Evolutionary conservation across 2,113 vertebrate species (phyloP), one percentile per base, ranked within the genome.

Genomic region (Furnarius figulus): DNA sequence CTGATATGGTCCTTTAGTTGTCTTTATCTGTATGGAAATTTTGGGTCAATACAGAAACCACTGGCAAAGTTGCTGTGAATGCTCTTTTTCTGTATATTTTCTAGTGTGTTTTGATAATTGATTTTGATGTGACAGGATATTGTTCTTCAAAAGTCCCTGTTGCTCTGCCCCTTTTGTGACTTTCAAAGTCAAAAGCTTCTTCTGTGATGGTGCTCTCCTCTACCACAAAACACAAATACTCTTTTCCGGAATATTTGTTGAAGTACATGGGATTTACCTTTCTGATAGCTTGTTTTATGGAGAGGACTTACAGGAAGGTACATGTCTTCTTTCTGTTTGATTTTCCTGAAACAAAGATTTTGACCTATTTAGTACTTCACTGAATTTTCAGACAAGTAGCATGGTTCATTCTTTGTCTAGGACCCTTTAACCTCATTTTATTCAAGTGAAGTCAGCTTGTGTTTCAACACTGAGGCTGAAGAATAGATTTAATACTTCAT

Each of bases 331-430:
- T 93, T 77, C 33, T 7, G 9, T 90, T 91, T 87, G 31, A 31
- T 88, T 91, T 90, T 93, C 39, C 62, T 39, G 30, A 87, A 87
- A 30, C n/a, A 47, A 94, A 91, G 47, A 70, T 84, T 94, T 91
- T 77, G 89, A 47, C 28, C 18, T 81, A 31, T 77, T 73, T 53
- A 59, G 33, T 81, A 77, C 68, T 59, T 89, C 27, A 37, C 17
- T 81, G 73, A 56, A 55, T 82, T 89, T 93, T 89, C 44, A 93
- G 80, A 63, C 30, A 59, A 46, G 22, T 42, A 70, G 14, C 16
- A 28, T 14, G 20, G 25, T 70, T 61, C 23, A 30, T 75, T 89
- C 31, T 75, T 79, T 76, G 19, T 37, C 39, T 46, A 75, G 74
- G 58, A 42, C 14, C 28, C 56, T 10, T 39, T 62, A 58, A 49